Evolutionary conservation across 1,140 invertebrate genomes (phyloP).

Genomic region (Brachionus paranguensis): DNA sequence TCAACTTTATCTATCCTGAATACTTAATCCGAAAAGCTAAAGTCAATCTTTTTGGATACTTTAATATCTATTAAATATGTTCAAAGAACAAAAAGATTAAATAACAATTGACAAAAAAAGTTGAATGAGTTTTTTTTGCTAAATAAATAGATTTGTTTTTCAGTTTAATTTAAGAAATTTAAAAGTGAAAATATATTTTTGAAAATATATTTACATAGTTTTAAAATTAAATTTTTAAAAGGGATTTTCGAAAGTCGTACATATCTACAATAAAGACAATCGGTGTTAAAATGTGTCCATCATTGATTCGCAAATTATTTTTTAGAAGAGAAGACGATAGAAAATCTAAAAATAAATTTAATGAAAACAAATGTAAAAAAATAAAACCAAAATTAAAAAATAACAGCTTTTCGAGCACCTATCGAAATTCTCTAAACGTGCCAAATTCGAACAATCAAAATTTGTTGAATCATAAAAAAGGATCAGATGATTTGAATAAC

Average conservation of each 20-base stretch:
- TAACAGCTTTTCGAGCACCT: not conserved
- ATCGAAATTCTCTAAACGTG: not conserved
- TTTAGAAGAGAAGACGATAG: not conserved
- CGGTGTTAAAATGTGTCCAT: not conserved
- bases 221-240: not conserved
- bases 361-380: not conserved
- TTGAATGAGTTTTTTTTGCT: not conserved
- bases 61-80: not conserved
- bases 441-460: not conserved
- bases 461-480: not conserved
- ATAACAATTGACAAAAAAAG: not conserved
- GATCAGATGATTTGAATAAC: not conserved
- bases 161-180: not conserved
- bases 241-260: constrained; percentile 35
- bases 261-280: constrained; percentile 16
- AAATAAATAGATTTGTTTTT: not conserved
- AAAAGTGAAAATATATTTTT: not conserved
- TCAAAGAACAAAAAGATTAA: not conserved
- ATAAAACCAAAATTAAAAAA: not conserved
- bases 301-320: not conserved
- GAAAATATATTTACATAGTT: too few relatives aligned
- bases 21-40: too few relatives aligned
- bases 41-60: not conserved
- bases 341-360: not conserved
- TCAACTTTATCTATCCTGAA: too few relatives aligned